Evolutionary conservation across 2,888 invertebrate species (phyloP).

Genomic region (Eulithis prunata): DNA sequence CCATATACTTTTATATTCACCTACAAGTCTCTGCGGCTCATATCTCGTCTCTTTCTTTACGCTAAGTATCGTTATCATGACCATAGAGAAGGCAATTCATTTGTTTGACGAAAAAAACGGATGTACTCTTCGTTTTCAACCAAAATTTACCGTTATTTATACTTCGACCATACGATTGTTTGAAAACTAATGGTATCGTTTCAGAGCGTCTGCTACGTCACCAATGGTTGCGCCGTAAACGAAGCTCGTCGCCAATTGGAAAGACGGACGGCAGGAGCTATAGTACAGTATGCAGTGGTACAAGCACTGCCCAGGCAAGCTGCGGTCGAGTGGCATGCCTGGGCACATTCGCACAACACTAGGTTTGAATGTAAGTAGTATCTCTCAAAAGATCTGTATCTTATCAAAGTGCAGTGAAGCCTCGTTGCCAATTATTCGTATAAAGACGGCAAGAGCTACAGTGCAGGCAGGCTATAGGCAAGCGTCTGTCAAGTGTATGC

Average conservation of each 20-base stretch:
- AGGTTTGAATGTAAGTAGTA: constrained; percentile 90
- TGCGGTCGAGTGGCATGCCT: constrained; percentile 96
- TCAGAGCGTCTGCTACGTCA: constrained; percentile 94
- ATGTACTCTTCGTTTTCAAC: no score
- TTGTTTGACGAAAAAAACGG: no score
- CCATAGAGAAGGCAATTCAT: no score
- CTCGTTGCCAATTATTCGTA: constrained; percentile 51
- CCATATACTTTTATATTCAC: background rate
- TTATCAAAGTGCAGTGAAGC: no score
- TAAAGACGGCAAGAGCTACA: constrained; percentile 89
- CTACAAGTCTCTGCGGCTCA: no score
- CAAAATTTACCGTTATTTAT: no score
- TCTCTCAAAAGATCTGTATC: no score
- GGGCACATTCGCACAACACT: constrained; percentile 95
- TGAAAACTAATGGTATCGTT: background rate
- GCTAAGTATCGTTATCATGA: no score
- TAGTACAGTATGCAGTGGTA: constrained; percentile 94
- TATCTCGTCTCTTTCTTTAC: no score
- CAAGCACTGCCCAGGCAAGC: constrained; percentile 91
- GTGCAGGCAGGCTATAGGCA: constrained; percentile 91
- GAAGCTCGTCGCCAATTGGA: constrained; percentile 93
- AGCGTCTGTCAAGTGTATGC: constrained; percentile 96
- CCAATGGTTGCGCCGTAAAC: constrained; percentile 88
- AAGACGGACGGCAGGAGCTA: constrained; percentile 92
- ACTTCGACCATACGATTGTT: no score